Base-by-base conservation (phyloP, 2,888 invertebrate genomes). In the Euzetes globulus region DNA sequence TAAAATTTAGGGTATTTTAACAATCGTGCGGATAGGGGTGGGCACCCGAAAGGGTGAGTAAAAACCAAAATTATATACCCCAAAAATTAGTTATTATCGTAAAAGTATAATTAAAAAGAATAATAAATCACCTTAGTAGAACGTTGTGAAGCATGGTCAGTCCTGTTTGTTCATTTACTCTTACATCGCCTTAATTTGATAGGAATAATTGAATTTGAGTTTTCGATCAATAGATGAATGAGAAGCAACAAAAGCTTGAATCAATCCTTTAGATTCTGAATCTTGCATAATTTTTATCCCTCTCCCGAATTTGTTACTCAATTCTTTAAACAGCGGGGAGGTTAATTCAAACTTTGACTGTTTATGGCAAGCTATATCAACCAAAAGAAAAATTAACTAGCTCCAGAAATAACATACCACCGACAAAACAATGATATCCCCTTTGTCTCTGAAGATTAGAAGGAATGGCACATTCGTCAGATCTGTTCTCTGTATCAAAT, bases 101-200 rank as follows among this genome's bases (percentile, higher is more conserved):
- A 13, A 27, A 22, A 7, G 1, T 19, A 58, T 27, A 27, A 22
- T 75, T 76, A 27, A 79, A 72, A 25, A 78, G 76, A 19, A 17
- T 7, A 71, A 74, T 1, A 4, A 11, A 7, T 19, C 41, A 68
- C 68, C 68, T n/a, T 1, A 68, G 45, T 3, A 68, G 22, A 1
- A 68, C 68, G 19, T 68, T 68, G 25, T 68, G 68, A 5, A 68
- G 22, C 68, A 68, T 68, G 17, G 68, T 68, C 19, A 68, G 25
- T 2, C 68, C 68, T 5, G 68, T 68, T 60, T 78, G 78, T 71
- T 79, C 78, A 68, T 79, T 79, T 1, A 76, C 78, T 65, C 79
- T 52, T 17, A 75, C 75, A 72, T 68, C 68, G 9, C 68, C 68
- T 55, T n/a, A n/a, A n/a, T n/a, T n/a, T n/a, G n/a, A n/a, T n/a